phyloP scores from a whole-genome alignment of 2,888 invertebrate species.

The Phoenoteleia sp. region DNA sequence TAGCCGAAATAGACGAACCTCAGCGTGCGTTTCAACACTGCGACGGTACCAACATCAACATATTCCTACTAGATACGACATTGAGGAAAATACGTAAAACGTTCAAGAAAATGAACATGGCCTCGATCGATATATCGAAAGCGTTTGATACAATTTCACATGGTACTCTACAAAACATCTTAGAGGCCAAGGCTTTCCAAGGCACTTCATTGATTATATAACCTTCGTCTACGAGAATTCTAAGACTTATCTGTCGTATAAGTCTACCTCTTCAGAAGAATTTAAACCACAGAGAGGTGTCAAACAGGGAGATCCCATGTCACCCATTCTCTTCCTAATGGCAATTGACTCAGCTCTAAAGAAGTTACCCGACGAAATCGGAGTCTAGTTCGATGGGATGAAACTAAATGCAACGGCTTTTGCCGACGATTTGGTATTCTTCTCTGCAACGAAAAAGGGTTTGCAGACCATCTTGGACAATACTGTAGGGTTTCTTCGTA shows the following conservation, averaged over 20 bases:
- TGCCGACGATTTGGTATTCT: conserved; percentile 59
- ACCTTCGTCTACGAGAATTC: not conserved
- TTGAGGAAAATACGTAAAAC: conserved; percentile 40
- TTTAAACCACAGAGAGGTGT: not conserved
- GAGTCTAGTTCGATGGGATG: not conserved
- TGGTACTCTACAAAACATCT: not conserved
- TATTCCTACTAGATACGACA: conserved; percentile 36
- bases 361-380: conserved; percentile 30
- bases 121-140: conserved; percentile 2
- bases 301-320: conserved; percentile 23
- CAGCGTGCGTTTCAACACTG: conserved; percentile 67
- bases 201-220: not conserved
- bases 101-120: conserved; percentile 45
- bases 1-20: conserved; percentile 55
- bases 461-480: conserved; percentile 78
- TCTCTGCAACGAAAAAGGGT: conserved; percentile 62
- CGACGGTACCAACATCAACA: conserved; percentile 3
- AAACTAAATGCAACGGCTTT: conserved; percentile 27
- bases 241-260: not conserved
- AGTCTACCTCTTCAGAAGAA: not conserved
- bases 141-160: conserved; percentile 12
- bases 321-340: not conserved
- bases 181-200: not conserved
- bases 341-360: not conserved
- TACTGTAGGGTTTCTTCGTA: conserved; percentile 51